phyloP scores from a whole-genome alignment of 2,888 invertebrate species.

The Xestia sexstrigata region DNA sequence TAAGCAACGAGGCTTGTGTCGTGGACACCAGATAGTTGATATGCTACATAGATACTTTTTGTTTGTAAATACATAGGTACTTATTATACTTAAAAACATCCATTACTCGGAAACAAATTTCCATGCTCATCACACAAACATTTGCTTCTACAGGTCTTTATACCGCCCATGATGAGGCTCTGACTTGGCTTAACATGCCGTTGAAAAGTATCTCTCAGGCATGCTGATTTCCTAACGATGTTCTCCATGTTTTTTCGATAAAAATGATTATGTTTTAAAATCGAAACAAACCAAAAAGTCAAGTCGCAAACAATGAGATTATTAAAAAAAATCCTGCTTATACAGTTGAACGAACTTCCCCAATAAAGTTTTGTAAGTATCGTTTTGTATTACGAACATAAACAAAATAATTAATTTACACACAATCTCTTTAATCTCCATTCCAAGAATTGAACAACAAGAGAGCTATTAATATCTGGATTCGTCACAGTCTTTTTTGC shows the following conservation, averaged over 20 bases:
- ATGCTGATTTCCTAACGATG: no score
- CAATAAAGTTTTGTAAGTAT: slow-evolving; percentile 16
- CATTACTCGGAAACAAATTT: no score
- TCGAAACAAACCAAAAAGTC: background rate
- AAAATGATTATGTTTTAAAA: background rate
- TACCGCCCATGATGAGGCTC: no score
- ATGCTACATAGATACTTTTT: no score
- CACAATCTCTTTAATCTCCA: slow-evolving; percentile 60
- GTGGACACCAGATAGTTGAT: no score
- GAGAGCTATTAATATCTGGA: slow-evolving; percentile 66
- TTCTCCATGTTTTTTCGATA: background rate
- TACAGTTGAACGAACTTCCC: slow-evolving; percentile 24
- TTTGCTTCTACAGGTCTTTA: no score
- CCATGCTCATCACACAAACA: no score
- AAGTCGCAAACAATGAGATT: background rate
- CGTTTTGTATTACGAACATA: slow-evolving; percentile 39
- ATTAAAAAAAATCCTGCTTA: background rate
- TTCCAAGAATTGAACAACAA: slow-evolving; percentile 63
- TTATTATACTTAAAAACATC: no score
- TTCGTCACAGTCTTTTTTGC: slow-evolving; percentile 69
- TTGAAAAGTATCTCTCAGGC: no score
- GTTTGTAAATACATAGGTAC: no score
- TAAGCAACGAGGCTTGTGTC: no score
- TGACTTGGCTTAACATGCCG: no score
- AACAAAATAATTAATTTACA: slow-evolving; percentile 63